These are phyloP conservation scores for Prunella himalayana DNA, from an alignment of 2,113 vertebrate species.

Conservation along the genomic window DNA sequence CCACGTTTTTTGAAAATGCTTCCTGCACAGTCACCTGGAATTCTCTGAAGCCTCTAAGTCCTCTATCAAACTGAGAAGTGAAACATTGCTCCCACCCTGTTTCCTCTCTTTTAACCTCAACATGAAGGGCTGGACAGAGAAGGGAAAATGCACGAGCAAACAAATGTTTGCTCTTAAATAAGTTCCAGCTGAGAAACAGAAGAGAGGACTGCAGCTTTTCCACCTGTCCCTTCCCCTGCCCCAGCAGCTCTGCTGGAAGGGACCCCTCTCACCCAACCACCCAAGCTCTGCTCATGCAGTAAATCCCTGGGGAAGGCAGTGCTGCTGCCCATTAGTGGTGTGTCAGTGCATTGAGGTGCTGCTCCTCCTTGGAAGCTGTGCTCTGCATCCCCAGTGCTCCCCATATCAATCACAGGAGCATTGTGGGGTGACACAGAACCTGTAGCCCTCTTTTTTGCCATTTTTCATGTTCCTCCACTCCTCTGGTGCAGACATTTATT, in stretches of 20 bases:
- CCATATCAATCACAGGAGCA: background rate
- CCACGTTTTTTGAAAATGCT: background rate
- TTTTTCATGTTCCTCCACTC: background rate
- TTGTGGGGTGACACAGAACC: background rate
- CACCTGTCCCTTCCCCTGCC: background rate
- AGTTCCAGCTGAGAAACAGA: background rate
- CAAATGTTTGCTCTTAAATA: background rate
- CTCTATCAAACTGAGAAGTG: background rate
- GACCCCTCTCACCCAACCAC: background rate
- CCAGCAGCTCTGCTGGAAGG: background rate
- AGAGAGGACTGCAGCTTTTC: background rate
- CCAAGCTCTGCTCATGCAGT: background rate
- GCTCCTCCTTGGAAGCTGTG: background rate
- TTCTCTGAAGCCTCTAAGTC: background rate
- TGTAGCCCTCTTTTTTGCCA: background rate
- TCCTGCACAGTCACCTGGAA: background rate
- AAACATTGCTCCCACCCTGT: background rate
- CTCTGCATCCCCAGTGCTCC: background rate
- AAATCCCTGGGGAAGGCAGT: background rate
- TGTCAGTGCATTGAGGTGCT: fast-evolving
- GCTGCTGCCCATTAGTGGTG: background rate
- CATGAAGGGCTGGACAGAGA: background rate
- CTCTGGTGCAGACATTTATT: background rate
- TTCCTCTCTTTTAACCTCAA: background rate
- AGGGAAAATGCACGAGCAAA: background rate